phyloP scores from a whole-genome alignment of 2,888 invertebrate genomes.

The Nyleta sp. region DNA sequence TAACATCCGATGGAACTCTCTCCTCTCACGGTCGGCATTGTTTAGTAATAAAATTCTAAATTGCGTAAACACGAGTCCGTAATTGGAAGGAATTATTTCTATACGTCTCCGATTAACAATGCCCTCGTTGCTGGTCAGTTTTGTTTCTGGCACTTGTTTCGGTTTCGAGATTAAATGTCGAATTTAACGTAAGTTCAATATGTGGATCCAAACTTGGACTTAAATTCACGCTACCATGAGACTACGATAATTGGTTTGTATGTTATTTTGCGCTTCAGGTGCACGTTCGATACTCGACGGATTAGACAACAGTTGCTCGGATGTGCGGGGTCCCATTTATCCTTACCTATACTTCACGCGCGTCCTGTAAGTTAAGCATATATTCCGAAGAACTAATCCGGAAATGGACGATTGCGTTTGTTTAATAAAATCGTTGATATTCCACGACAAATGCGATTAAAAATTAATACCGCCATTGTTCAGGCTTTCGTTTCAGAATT shows the following conservation, averaged over 20 bases:
- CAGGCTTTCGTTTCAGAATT: not conserved
- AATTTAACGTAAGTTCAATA: slow-evolving; percentile 49
- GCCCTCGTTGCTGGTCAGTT: slow-evolving; percentile 7
- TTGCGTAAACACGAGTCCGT: not conserved
- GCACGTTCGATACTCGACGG: slow-evolving; percentile 48
- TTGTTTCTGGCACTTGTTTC: slow-evolving; percentile 41
- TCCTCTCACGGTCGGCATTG: not conserved
- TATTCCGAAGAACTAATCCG: not conserved
- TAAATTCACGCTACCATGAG: slow-evolving; percentile 35
- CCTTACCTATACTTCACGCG: slow-evolving; percentile 17
- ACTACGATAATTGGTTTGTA: slow-evolving; percentile 54
- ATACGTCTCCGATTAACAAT: slow-evolving; percentile 7
- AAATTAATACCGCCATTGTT: not conserved
- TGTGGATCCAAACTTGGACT: slow-evolving; percentile 37
- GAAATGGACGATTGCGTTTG: no score
- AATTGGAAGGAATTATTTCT: not conserved
- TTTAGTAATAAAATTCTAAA: not conserved
- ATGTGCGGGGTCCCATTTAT: slow-evolving; percentile 23
- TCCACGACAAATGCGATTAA: not conserved
- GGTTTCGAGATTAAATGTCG: slow-evolving; percentile 29
- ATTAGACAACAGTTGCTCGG: slow-evolving; percentile 42
- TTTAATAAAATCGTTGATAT: no score
- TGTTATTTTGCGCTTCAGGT: slow-evolving; percentile 38
- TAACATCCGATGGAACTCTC: not conserved
- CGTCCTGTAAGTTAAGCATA: slow-evolving; percentile 19